Evolutionary conservation across 2,888 invertebrate species (phyloP).

Genomic region (Cheilosia urbana): DNA sequence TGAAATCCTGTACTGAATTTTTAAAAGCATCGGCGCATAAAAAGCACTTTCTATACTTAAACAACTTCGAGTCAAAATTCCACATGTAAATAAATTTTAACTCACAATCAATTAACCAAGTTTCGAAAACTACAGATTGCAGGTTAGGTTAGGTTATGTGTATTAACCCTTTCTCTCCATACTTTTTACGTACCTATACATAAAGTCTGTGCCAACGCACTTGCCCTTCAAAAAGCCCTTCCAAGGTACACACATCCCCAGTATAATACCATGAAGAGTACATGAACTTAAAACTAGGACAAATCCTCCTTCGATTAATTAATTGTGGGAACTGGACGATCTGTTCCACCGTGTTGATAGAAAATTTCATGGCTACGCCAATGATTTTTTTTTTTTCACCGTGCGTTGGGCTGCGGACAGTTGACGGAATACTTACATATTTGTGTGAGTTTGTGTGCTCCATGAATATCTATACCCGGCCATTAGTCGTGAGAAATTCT

Average conservation of each 20-base stretch:
- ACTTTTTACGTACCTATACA: background rate
- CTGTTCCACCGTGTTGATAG: slow-evolving; percentile 58
- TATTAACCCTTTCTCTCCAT: background rate
- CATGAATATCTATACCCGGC: slow-evolving; percentile 3
- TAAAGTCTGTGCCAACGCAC: background rate
- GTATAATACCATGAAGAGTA: slow-evolving; percentile 6
- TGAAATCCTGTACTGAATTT: no score
- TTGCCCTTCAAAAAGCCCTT: slow-evolving; percentile 12
- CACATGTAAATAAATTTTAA: slow-evolving; percentile 26
- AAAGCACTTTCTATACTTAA: no score
- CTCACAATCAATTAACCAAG: slow-evolving; percentile 53
- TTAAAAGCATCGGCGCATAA: no score
- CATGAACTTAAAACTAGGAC: slow-evolving; percentile 68
- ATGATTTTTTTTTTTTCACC: slow-evolving; percentile 6
- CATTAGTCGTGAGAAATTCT: slow-evolving; percentile 59
- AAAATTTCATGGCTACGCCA: slow-evolving; percentile 28
- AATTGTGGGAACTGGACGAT: slow-evolving; percentile 69
- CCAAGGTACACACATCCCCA: background rate
- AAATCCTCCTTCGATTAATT: slow-evolving; percentile 54
- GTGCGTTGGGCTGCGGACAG: slow-evolving; percentile 5
- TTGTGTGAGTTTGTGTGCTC: background rate
- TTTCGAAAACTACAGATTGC: slow-evolving; percentile 10
- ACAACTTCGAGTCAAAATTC: background rate
- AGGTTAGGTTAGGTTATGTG: background rate
- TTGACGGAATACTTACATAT: slow-evolving; percentile 28